Evolutionary conservation across 1,140 invertebrate genomes (phyloP).

Genomic region (Drosophila bipectinata): DNA sequence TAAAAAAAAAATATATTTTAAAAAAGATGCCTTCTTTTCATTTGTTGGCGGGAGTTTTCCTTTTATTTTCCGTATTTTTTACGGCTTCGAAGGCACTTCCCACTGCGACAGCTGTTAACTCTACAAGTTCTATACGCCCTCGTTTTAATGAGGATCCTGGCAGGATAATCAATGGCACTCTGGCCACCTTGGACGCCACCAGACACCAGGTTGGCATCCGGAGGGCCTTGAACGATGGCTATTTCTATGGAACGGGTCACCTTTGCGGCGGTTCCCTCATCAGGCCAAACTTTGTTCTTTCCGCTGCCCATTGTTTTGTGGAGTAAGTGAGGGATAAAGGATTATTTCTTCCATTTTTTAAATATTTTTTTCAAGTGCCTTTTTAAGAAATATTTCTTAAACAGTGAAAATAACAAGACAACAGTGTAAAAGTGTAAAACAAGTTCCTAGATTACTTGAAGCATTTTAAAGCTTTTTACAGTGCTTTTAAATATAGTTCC

Average conservation of each 20-base stretch:
- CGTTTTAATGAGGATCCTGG: conserved; percentile 58
- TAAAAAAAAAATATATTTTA: not conserved
- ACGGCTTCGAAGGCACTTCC: not conserved
- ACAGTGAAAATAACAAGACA: no score
- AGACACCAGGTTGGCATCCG: conserved; percentile 78
- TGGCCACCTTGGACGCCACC: conserved; percentile 57
- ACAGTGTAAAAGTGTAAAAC: no score
- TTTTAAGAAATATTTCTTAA: no score
- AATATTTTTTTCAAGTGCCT: no score
- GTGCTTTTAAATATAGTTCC: no score
- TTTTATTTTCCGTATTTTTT: not conserved
- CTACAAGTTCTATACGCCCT: conserved; percentile 17
- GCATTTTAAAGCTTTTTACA: no score
- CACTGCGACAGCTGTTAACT: not conserved
- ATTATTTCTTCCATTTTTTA: not conserved
- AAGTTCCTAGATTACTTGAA: no score
- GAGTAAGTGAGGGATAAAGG: conserved; percentile 54
- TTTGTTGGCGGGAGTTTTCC: conserved; percentile 5
- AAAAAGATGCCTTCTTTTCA: not conserved
- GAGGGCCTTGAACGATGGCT: conserved; percentile 66
- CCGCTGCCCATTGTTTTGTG: conserved; percentile 85
- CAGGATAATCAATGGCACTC: conserved; percentile 74
- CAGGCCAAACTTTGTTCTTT: conserved; percentile 70
- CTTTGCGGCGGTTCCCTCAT: conserved; percentile 83
- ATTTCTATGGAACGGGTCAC: conserved; percentile 75